These are phyloP conservation scores for Nymphicus hollandicus DNA, from an alignment of 2,113 vertebrate genomes.

Conservation along the genomic window DNA sequence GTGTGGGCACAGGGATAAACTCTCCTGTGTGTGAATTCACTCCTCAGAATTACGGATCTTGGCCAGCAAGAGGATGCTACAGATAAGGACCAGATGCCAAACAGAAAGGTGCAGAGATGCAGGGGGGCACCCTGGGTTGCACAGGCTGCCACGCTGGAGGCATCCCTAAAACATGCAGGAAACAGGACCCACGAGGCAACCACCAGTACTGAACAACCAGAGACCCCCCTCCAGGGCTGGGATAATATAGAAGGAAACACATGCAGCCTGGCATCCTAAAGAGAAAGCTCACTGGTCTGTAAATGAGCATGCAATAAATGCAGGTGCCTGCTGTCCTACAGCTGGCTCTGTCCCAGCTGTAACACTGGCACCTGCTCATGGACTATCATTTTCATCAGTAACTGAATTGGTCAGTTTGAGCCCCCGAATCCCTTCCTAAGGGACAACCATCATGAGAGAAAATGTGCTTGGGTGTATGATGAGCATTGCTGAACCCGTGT, in stretches of 20 bases:
- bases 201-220: not conserved
- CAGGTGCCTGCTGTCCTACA: not conserved
- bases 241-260: not conserved
- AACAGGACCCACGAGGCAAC: not conserved
- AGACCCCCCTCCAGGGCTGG: not conserved
- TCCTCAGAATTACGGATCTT: not conserved
- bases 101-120: accelerated
- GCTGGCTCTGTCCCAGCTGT: not conserved
- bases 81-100: accelerated
- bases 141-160: not conserved
- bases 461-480: accelerated
- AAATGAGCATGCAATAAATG: not conserved
- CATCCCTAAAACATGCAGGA: not conserved
- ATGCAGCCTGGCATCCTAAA: not conserved
- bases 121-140: not conserved
- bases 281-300: not conserved
- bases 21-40: not conserved
- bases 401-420: not conserved
- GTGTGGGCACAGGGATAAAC: not conserved
- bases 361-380: not conserved
- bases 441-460: not conserved
- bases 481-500: accelerated
- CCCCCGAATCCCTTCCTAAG: not conserved
- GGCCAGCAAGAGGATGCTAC: not conserved
- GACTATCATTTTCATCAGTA: not conserved